Evolutionary conservation across 2,113 vertebrate species (phyloP).

Genomic region (Bambusicola thoracicus): DNA sequence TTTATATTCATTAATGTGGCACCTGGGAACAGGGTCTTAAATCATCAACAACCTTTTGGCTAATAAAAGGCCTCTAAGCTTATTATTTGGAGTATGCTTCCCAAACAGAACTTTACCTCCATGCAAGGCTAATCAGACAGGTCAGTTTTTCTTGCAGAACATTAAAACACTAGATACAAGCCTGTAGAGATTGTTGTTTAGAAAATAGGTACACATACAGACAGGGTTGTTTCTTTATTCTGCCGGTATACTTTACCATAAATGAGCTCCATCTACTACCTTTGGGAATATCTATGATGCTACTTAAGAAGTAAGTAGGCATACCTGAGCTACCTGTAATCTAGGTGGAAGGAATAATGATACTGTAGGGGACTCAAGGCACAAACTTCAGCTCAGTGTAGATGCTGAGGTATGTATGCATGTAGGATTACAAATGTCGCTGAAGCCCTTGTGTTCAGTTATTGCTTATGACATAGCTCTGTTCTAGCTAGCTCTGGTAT

Average conservation of each 20-base stretch:
- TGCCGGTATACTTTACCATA: not conserved
- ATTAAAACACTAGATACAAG: not conserved
- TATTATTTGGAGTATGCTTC: not conserved
- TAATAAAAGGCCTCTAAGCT: slow-evolving; percentile 19
- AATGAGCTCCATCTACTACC: not conserved
- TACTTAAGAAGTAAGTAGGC: not conserved
- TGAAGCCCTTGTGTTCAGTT: not conserved
- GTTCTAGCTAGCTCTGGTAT: not conserved
- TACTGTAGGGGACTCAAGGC: not conserved
- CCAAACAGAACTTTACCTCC: not conserved
- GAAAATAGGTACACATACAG: not conserved
- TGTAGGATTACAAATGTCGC: not conserved
- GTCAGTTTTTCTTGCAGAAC: not conserved
- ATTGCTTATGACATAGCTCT: not conserved
- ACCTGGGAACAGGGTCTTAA: slow-evolving; percentile 45
- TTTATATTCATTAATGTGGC: slow-evolving; percentile 53
- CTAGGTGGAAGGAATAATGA: not conserved
- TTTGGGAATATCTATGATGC: fast-evolving
- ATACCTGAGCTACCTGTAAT: not conserved
- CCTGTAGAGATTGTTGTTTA: not conserved
- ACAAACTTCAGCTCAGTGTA: not conserved
- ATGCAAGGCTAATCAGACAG: not conserved
- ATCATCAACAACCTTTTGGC: slow-evolving; percentile 38
- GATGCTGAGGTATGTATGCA: not conserved
- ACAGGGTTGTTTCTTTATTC: not conserved